Percentiles rank a stretch among this genome's conserved stretches.
Conservation (phyloP, 2,888 invertebrate species). For the Spatulosminthurus flaviceps region DNA sequence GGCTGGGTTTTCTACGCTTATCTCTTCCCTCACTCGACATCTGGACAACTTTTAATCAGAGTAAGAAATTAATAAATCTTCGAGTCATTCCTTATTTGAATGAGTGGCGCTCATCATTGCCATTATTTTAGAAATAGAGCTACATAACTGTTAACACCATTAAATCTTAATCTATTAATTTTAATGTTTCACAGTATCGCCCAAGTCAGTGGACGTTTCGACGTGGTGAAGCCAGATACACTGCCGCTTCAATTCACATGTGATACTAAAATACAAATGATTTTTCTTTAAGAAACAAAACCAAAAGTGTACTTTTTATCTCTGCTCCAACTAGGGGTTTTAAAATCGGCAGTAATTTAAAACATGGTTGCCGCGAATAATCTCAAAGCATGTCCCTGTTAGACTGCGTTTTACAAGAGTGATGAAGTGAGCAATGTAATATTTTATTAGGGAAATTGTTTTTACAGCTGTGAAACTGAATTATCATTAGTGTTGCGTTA, state of each 20-base stretch:
- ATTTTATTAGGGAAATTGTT: too few relatives aligned
- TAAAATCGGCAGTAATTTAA: too few relatives aligned
- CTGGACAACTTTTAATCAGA: slow-evolving; percentile 95
- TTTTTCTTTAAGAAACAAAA: neutral
- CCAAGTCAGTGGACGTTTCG: slow-evolving; percentile 94
- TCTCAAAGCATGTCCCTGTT: too few relatives aligned
- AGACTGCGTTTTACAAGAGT: too few relatives aligned
- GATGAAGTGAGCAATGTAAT: too few relatives aligned
- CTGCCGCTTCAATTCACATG: slow-evolving; percentile 95
- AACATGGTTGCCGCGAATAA: too few relatives aligned
- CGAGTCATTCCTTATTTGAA: neutral
- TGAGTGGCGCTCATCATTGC: neutral
- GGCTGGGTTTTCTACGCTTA: slow-evolving; percentile 94
- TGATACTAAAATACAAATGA: slow-evolving; percentile 67
- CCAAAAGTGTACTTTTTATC: slow-evolving; percentile 28
- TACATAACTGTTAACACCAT: too few relatives aligned
- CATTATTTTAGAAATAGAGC: too few relatives aligned
- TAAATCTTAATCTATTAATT: too few relatives aligned
- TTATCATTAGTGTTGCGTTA: too few relatives aligned
- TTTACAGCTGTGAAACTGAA: too few relatives aligned
- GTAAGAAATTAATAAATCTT: slow-evolving; percentile 71
- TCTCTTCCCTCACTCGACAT: slow-evolving; percentile 92
- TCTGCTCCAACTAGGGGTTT: neutral
- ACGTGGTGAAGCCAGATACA: slow-evolving; percentile 90
- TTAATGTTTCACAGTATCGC: slow-evolving; percentile 80